Percentiles rank a stretch among this genome's conserved stretches.
Evolutionary conservation across 2,113 vertebrate species (phyloP).

Genomic region (Pandion haliaetus): DNA sequence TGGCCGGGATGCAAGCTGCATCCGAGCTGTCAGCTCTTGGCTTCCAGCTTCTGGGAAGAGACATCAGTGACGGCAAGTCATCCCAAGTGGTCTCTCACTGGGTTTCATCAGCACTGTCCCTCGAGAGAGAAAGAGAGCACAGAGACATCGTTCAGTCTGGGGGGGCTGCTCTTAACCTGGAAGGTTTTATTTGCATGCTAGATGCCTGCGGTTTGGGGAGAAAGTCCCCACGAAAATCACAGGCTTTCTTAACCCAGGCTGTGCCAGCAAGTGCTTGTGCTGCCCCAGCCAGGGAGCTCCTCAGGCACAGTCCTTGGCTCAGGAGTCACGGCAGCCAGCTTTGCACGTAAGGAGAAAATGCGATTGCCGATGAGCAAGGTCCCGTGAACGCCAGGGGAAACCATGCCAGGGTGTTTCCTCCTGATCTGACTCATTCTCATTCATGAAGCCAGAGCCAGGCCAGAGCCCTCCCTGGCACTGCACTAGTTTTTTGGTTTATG

Average conservation of each 20-base stretch:
- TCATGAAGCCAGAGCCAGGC: constrained; percentile 33
- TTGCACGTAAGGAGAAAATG: neutral
- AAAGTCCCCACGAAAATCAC: neutral
- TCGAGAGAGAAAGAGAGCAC: neutral
- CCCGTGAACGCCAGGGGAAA: neutral
- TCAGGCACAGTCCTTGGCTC: fast-evolving
- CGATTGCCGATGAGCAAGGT: neutral
- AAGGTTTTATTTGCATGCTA: neutral
- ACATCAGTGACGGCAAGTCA: fast-evolving
- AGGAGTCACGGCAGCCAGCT: neutral
- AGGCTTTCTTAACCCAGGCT: neutral
- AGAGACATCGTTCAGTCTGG: neutral
- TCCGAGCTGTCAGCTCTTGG: neutral
- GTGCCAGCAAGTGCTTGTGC: fast-evolving
- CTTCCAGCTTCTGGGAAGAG: neutral
- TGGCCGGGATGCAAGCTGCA: neutral
- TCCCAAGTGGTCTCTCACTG: neutral
- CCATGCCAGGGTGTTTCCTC: constrained; percentile 31
- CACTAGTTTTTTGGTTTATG: constrained; percentile 47
- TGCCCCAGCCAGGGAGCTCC: neutral
- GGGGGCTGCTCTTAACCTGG: neutral
- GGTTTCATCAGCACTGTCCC: neutral
- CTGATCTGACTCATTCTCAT: constrained; percentile 29
- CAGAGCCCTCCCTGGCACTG: constrained; percentile 38
- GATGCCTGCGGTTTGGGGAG: fast-evolving